Evolutionary conservation across 2,888 invertebrate species (phyloP), one percentile per base, ranked within the genome.

Genomic region (Stratiomys singularior): DNA sequence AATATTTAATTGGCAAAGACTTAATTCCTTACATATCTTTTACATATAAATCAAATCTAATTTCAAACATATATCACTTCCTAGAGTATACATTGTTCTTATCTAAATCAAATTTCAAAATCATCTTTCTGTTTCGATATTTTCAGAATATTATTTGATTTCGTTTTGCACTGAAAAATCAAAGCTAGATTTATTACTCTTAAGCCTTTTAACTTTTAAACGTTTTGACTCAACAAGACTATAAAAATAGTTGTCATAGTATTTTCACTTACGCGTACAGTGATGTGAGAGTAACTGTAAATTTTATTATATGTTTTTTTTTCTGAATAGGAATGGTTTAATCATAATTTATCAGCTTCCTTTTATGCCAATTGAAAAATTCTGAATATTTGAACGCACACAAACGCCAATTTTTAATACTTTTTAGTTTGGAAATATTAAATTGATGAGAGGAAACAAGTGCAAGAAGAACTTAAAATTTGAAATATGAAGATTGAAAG

Each of bases 241-340:
- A 74, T 60, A 74, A 74, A 74, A 74, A 74, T 74, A 74, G 30
- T 74, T 74, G 18, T 67, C 60, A 60, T 28, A 28, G 37, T 18
- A 27, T 23, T 30, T 74, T 15, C 13, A 2, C 30, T 37, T 37
- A 37, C 37, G 9, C 37, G 37, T 37, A 37, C 37, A 37, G 9
- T 37, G 7, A 58, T 60, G 23, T 72, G 47, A 66, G 5, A 47
- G 30, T 30, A 66, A 66, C 47, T 69, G 69, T 69, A 66, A 37
- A 66, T 13, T 69, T 66, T 69, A 47, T 69, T 74, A n/a, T n/a
- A n/a, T n/a, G 37, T 58, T 18, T 74, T 60, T 9, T 23, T 28
- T 74, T 30, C 27, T 74, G 60, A 37, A 60, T 74, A 74, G 74
- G 74, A 74, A 74, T 74, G 74, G 60, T 44, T 72, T 30, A 25